A percentile compares a stretch with the other conserved stretches of the same genome.
Conservation (phyloP, 2,888 invertebrate species). For the Monoplex corrugatus region DNA sequence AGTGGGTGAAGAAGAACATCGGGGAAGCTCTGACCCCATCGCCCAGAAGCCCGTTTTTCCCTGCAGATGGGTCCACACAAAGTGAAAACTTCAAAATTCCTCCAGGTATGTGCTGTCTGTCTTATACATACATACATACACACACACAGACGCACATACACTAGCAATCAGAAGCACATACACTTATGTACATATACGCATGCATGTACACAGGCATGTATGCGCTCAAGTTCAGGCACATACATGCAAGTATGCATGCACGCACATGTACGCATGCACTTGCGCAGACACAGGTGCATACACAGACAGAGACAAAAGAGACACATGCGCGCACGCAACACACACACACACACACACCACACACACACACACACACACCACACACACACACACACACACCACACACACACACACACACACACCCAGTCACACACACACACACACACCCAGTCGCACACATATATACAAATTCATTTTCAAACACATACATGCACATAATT, state of each 20-base stretch:
- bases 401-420: too few relatives aligned
- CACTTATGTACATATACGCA: neutral
- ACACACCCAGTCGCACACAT: neutral
- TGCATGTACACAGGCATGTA: neutral
- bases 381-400: too few relatives aligned
- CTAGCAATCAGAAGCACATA: neutral
- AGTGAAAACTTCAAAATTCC: constrained; percentile 9
- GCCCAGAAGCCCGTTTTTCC: constrained; percentile 46
- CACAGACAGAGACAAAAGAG: neutral
- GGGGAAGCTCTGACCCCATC: constrained; percentile 42
- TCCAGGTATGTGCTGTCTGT: neutral
- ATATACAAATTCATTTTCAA: neutral
- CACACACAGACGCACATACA: neutral
- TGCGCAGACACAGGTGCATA: neutral
- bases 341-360: neutral
- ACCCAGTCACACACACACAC: neutral
- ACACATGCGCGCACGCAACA: neutral
- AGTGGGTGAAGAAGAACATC: constrained; percentile 47
- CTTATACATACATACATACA: neutral
- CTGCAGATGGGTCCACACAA: constrained; percentile 2
- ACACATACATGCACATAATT: neutral
- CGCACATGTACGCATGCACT: neutral
- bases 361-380: too few relatives aligned
- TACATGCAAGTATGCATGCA: neutral
- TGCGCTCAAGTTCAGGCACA: neutral